These are phyloP conservation scores for Ictalurus furcatus DNA, from an alignment of 2,113 vertebrate genomes.

Conservation along the genomic window DNA sequence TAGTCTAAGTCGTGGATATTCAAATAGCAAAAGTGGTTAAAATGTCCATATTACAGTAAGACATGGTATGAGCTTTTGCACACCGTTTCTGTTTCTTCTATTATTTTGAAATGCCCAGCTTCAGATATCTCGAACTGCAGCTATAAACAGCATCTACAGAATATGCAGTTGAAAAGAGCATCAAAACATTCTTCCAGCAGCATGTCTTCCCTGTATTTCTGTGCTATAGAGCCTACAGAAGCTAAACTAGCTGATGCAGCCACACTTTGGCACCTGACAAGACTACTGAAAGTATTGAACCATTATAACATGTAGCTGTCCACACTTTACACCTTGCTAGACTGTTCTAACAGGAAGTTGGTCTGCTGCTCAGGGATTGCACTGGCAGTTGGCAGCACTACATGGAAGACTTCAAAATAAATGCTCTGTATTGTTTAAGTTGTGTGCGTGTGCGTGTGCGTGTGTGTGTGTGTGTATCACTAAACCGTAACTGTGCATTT, in stretches of 20 bases:
- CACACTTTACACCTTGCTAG: conserved; percentile 24
- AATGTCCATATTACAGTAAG: no score
- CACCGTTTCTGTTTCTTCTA: no score
- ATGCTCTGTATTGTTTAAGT: conserved; percentile 1
- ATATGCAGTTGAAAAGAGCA: not conserved
- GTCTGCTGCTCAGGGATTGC: conserved; percentile 40
- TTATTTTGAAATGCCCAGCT: not conserved
- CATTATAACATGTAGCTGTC: conserved; percentile 25
- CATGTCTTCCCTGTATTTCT: not conserved
- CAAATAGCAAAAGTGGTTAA: not conserved
- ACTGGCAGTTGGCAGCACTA: conserved; percentile 14
- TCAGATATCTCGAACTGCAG: not conserved
- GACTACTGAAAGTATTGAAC: not conserved
- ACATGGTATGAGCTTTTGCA: not conserved
- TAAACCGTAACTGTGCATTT: not conserved
- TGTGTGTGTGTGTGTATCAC: not conserved
- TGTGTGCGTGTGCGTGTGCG: conserved; percentile 12
- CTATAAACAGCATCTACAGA: not conserved
- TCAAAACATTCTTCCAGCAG: not conserved
- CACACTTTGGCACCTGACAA: conserved; percentile 15
- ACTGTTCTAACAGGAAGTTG: conserved; percentile 31
- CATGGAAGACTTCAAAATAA: conserved; percentile 29
- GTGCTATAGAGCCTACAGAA: not conserved
- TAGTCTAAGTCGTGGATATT: not conserved
- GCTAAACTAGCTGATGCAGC: not conserved